These are phyloP conservation scores for Enoplolaimus lenunculus DNA, from an alignment of 2,888 invertebrate genomes.

Conservation along the genomic window DNA sequence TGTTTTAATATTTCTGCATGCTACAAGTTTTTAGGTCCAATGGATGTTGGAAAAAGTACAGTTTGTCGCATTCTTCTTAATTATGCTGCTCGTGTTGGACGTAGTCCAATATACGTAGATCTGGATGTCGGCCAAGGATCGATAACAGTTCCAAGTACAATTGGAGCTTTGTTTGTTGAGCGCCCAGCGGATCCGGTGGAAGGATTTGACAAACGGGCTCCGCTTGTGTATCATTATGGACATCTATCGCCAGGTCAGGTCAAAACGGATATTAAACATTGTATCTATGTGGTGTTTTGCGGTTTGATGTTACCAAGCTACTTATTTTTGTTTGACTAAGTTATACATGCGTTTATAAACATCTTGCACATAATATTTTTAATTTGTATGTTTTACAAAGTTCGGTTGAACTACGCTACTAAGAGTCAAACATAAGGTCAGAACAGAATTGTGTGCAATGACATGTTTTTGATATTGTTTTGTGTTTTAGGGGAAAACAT, in stretches of 20 bases:
- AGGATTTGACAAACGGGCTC: conserved; percentile 82
- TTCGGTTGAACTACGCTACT: no score
- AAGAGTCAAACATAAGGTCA: no score
- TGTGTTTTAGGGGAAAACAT: conserved; percentile 51
- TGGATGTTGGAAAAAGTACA: conserved; percentile 91
- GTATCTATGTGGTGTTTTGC: no score
- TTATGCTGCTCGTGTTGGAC: conserved; percentile 71
- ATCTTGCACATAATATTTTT: no score
- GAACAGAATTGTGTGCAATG: no score
- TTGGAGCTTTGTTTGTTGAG: conserved; percentile 72
- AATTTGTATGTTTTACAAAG: no score
- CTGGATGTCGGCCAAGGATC: conserved; percentile 71
- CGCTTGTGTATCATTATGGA: conserved; percentile 76
- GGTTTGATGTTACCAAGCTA: no score
- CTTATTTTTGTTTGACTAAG: no score
- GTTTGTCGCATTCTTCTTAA: conserved; percentile 72
- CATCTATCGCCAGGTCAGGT: conserved; percentile 56
- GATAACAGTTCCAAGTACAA: conserved; percentile 57
- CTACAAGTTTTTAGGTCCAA: conserved; percentile 57
- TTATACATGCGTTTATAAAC: no score
- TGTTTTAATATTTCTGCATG: no score
- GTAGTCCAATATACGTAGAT: conserved; percentile 73
- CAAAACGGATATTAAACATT: no score
- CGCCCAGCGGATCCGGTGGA: conserved; percentile 83
- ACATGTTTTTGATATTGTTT: no score